Base-by-base conservation (phyloP, 2,113 vertebrate genomes). In the Tachysurus fulvidraco region DNA sequence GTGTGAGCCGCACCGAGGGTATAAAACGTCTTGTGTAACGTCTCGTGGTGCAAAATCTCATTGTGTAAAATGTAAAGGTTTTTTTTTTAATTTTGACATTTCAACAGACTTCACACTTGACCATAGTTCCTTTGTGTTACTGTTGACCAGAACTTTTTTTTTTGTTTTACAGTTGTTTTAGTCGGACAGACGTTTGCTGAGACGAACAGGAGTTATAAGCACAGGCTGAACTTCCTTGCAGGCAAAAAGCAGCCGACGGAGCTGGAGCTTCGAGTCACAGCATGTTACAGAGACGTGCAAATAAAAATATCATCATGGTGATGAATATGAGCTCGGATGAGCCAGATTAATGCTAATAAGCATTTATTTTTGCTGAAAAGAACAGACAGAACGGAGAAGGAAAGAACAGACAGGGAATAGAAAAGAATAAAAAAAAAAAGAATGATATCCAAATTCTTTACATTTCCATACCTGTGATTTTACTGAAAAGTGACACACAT, bases 381-480 rank as follows among this genome's bases (percentile, higher is more conserved):
- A 73, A 74, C n/a, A 7, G 6, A 76, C n/a, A 73, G 30, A 85
- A 62, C 30, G 41, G n/a, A 14, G 13, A 9, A 3, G 41, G 41
- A 7, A 23, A 21, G 76, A 77, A 71, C 13, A 5, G 4, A 46
- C 6, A 60, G 17, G 14, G 54, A 81, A 87, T 52, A 57, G 28
- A 71, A 46, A 60, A 23, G 10, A 59, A 62, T 55, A 36, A 36
- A 46, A 83, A 19, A 74, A 59, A 77, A 44, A 64, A 44, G 8
- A 50, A 54, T 12, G 11, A 71, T 59, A 54, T 30, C 3, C 7
- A 76, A 81, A 90, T 88, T 71, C 83, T 57, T 82, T 3, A 78
- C 67, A 82, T 86, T 84, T 46, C 74, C 84, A 77, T 52, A 73
- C 2, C 76, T 5, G 19, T 46, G 41, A 71, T 86, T 84, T 74